Base-by-base conservation (phyloP, 2,888 invertebrate genomes). In the Neoascia interrupta region DNA sequence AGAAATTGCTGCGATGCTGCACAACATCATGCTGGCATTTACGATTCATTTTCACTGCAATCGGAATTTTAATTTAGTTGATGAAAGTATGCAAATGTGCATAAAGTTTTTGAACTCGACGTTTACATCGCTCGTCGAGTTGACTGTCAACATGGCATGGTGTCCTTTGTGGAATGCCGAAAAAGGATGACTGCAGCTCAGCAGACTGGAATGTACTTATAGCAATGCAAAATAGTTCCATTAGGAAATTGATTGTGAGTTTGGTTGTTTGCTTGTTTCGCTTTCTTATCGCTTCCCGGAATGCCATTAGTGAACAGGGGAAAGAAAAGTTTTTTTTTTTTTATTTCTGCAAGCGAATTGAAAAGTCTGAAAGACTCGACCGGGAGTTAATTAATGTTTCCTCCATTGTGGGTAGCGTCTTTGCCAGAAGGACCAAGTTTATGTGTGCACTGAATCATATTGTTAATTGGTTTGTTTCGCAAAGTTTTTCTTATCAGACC, bases 61-160 rank as follows among this genome's bases (percentile, higher is more conserved):
- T 11, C 10, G 49, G 49, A 28, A 61, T 61, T 49, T 49, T 49
- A 39, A 61, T 51, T 51, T 19, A 6, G 31, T 49, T 39, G 41
- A 31, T 41, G 39, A 51, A 31, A 51, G 41, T 41, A 63, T 63
- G 63, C 63, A 63, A 63, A 63, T 63, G 51, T 39, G 21, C 31
- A 21, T 28, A 51, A 41, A 51, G 13, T 16, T 36, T 31, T 51
- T 31, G 15, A 39, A 16, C 15, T 41, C 28, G 3, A 41, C 8
- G n/a, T 63, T 51, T 41, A 23, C 41, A 31, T 41, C 39, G 31
- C 39, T 61, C 19, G 37, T 16, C 13, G 45, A 26, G 47, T 61
- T 47, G 23, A 37, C 23, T 49, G 26, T 47, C 37, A 36, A 45
- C 26, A 45, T 10, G 31, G 23, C 2, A 5, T 16, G 8, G 26